Conservation (phyloP, 2,888 invertebrate species). For the Ischnus inquisitorius region DNA sequence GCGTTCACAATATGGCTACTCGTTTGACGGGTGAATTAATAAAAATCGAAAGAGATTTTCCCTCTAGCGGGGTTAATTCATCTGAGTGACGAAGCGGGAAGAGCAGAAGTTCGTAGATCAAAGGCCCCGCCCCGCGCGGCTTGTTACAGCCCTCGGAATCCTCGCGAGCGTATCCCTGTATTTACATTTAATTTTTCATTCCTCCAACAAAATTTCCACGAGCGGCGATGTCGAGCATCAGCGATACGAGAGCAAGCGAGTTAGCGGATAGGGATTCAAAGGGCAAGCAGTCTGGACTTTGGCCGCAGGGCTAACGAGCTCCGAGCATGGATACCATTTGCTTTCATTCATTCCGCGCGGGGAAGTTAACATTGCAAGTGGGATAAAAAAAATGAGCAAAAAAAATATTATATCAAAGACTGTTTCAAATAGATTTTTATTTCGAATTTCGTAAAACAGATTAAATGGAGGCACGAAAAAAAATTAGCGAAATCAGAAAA, state of each 20-base stretch:
- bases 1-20: not conserved
- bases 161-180: slow-evolving; percentile 37
- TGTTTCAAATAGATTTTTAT: too few relatives aligned
- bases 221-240: not conserved
- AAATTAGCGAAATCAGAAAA: too few relatives aligned
- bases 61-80: slow-evolving; percentile 36
- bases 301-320: slow-evolving; percentile 55
- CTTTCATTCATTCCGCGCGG: slow-evolving; percentile 7
- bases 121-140: slow-evolving; percentile 26
- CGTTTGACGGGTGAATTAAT: slow-evolving; percentile 43
- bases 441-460: too few relatives aligned
- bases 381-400: not conserved
- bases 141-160: slow-evolving; percentile 26
- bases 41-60: slow-evolving; percentile 57
- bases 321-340: slow-evolving; percentile 20
- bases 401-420: not conserved
- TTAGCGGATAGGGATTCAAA: slow-evolving; percentile 33
- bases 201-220: slow-evolving; percentile 45
- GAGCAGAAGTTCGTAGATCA: slow-evolving; percentile 22
- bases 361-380: not conserved
- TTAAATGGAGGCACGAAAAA: too few relatives aligned
- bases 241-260: slow-evolving; percentile 1
- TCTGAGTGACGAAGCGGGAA: slow-evolving; percentile 15
- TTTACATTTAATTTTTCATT: slow-evolving; percentile 58
- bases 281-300: slow-evolving; percentile 46